Evolutionary conservation across 2,797 vertebrate species (phyloP), one percentile per base, ranked within the genome.

Genomic region (Octomys mimax): DNA sequence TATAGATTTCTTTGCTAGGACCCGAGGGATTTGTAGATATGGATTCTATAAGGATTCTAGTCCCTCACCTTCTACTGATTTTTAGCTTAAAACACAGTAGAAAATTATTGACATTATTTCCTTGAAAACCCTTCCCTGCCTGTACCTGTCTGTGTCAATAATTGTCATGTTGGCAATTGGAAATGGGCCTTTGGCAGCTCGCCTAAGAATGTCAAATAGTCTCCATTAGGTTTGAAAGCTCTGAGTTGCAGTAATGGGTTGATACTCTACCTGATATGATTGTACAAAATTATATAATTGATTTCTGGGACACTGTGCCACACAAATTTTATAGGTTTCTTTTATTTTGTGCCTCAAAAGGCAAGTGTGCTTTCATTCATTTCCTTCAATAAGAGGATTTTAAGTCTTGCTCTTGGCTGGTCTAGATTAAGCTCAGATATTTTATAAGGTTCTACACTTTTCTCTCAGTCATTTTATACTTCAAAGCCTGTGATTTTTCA

Each of bases 211-310:
- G 98, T 98, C 98, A 98, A 97, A 98, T 92, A 97, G 97, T 98
- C 98, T 97, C 97, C 97, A 98, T 98, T 89, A 98, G 97, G 94
- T 98, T 97, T 97, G 98, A 98, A 97, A 98, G 98, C 98, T 98
- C 97, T 93, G 97, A 80, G 95, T 98, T 98, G 98, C 98, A 98
- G 98, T 98, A 98, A 98, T 96, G 96, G 97, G 96, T 73, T 97
- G 97, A 98, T 98, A 92, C 89, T 96, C 95, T 97, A 98, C 97
- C 97, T 98, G 98, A 98, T 97, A 96, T 96, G 97, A 98, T 97
- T 98, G 98, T 97, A 98, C 98, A 98, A 98, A 98, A 98, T 98
- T 98, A 98, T 95, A 96, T 98, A 98, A 98, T 90, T 98, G 97
- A 98, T 97, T 98, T 98, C 98, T 98, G 98, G 98, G 97, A 98